These are phyloP conservation scores for Taphrorychus bicolor DNA, from an alignment of 2,888 invertebrate genomes.

Conservation along the genomic window DNA sequence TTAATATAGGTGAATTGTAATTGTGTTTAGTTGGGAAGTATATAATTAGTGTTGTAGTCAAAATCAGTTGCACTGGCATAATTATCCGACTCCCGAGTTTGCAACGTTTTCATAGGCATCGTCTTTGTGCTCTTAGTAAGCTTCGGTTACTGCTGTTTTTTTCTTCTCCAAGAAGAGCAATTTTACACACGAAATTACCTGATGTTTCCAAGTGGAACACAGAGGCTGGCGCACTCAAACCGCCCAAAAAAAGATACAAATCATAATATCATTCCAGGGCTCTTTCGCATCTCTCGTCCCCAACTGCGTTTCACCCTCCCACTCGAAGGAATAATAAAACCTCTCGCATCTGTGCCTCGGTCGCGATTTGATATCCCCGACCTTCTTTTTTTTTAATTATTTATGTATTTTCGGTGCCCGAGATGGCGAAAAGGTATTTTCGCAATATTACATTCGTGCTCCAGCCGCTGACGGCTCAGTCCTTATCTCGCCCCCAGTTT, in stretches of 20 bases:
- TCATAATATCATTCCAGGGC: slow-evolving; percentile 23
- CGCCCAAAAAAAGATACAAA: slow-evolving; percentile 24
- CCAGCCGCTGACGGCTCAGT: slow-evolving; percentile 29
- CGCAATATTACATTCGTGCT: slow-evolving; percentile 44
- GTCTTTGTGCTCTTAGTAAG: no score
- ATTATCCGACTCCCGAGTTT: no score
- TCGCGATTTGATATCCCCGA: slow-evolving; percentile 19
- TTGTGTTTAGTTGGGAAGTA: no score
- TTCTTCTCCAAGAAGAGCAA: background rate
- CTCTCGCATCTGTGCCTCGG: slow-evolving; percentile 27
- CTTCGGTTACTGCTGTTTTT: no score
- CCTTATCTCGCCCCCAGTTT: slow-evolving; percentile 32
- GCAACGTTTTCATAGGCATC: no score
- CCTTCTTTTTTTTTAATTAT: slow-evolving; percentile 19
- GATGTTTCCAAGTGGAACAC: slow-evolving; percentile 18
- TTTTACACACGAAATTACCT: slow-evolving; percentile 7
- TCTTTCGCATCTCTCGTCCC: slow-evolving; percentile 29
- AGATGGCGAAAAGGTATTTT: slow-evolving; percentile 47
- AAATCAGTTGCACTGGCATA: no score
- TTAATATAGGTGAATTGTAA: no score
- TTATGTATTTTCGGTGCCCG: slow-evolving; percentile 40
- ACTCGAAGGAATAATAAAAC: slow-evolving; percentile 38
- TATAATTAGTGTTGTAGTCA: no score
- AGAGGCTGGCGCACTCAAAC: slow-evolving; percentile 15
- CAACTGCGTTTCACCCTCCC: slow-evolving; percentile 18